A percentile compares a stretch with the other conserved stretches of the same genome.
Conservation (phyloP, 2,797 vertebrate genomes). For the Vespertilio murinus region DNA sequence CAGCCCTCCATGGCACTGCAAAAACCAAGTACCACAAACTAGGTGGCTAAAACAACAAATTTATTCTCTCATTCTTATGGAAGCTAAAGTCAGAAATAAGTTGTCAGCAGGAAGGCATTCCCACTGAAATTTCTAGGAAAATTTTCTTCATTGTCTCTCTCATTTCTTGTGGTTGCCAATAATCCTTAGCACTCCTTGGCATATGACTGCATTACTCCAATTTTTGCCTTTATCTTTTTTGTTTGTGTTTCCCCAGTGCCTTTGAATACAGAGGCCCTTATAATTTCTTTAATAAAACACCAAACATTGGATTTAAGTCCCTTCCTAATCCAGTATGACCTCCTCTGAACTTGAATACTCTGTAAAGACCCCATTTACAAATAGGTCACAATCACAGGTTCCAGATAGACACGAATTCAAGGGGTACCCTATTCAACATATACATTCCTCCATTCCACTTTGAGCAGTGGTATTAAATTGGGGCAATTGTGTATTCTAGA, state of each 20-base stretch:
- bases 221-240: not conserved
- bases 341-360: not conserved
- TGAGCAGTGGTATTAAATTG: not conserved
- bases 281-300: not conserved
- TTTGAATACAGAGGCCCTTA: not conserved
- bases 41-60: not conserved
- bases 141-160: not conserved
- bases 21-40: not conserved
- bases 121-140: not conserved
- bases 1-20: too few relatives aligned
- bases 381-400: not conserved
- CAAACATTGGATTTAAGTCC: not conserved
- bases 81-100: not conserved
- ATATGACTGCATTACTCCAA: not conserved
- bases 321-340: not conserved
- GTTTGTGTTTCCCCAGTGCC: not conserved
- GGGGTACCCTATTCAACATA: accelerated
- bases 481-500: not conserved
- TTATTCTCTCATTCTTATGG: not conserved
- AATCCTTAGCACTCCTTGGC: not conserved
- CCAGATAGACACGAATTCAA: not conserved
- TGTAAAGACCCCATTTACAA: not conserved
- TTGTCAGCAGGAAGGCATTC: not conserved
- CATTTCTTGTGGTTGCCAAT: not conserved
- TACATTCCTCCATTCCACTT: not conserved